These are phyloP conservation scores for Henricia sp. DNA, from an alignment of 53 echinoderm and acorn worm species.

Conservation along the genomic window DNA sequence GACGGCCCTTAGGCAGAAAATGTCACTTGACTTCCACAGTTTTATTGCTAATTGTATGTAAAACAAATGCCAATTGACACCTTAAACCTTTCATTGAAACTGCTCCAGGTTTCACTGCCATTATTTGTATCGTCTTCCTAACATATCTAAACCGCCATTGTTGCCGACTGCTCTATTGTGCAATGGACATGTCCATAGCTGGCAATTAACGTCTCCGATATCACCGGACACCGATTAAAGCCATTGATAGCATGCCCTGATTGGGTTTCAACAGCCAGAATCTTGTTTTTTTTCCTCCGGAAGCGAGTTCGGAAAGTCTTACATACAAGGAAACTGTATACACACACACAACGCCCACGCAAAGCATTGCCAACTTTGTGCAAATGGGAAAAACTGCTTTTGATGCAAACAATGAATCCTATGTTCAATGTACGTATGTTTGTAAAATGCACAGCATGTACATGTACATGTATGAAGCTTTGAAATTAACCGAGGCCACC, in stretches of 20 bases:
- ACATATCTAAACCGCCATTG: neutral
- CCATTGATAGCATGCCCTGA: conserved; percentile 15
- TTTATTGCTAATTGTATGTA: no score
- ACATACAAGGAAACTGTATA: neutral
- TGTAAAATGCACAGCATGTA: neutral
- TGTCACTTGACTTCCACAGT: no score
- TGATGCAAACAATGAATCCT: neutral
- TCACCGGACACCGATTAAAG: conserved; percentile 3
- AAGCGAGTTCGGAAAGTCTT: neutral
- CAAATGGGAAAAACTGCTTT: neutral
- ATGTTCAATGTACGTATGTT: no score
- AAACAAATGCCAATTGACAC: no score
- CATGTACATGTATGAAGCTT: no score
- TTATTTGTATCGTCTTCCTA: neutral
- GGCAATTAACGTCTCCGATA: conserved; percentile 50
- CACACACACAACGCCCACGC: conserved; percentile 13
- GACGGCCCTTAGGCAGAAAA: no score
- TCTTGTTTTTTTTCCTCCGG: conserved; percentile 4
- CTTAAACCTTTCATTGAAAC: no score
- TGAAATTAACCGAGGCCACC: no score
- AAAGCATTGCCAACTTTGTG: neutral
- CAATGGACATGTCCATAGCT: conserved; percentile 2
- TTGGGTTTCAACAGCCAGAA: conserved; percentile 27
- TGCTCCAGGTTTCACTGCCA: neutral
- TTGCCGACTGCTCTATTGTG: neutral